Percentiles rank a stretch among this genome's conserved stretches.
Evolutionary conservation across 2,888 invertebrate genomes (phyloP).

Genomic region (Shargacucullia verbasci): DNA sequence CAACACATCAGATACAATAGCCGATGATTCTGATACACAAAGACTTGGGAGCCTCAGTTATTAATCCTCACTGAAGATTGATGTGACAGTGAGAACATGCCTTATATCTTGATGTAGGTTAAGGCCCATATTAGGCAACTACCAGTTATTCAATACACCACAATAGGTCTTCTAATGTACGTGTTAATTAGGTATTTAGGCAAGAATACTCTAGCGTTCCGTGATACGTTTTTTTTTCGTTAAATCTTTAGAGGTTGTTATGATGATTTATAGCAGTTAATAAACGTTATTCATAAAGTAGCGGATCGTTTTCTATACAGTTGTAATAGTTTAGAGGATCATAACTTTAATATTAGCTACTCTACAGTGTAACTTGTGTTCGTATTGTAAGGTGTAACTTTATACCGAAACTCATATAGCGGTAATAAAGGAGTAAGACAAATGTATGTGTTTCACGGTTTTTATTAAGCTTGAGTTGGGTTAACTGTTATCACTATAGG

Average conservation of each 20-base stretch:
- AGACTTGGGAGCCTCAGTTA: slow-evolving; percentile 75
- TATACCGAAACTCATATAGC: neutral
- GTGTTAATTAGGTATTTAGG: slow-evolving; percentile 60
- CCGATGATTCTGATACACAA: slow-evolving; percentile 77
- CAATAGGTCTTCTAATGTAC: slow-evolving; percentile 64
- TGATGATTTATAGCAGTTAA: slow-evolving; percentile 25
- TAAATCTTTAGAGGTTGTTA: neutral
- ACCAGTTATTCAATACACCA: slow-evolving; percentile 60
- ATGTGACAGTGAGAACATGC: slow-evolving; percentile 75
- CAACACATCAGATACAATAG: slow-evolving; percentile 68
- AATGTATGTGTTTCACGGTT: no score
- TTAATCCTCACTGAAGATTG: slow-evolving; percentile 81
- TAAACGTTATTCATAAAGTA: slow-evolving; percentile 27
- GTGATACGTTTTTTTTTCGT: slow-evolving; percentile 11
- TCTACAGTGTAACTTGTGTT: slow-evolving; percentile 1
- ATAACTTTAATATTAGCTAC: slow-evolving; percentile 9
- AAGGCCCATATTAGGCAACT: slow-evolving; percentile 65
- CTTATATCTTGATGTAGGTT: slow-evolving; percentile 73
- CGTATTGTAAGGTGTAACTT: slow-evolving; percentile 1
- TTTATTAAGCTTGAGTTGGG: no score
- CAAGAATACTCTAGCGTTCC: slow-evolving; percentile 37
- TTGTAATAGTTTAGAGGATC: neutral
- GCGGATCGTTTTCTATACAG: slow-evolving; percentile 18
- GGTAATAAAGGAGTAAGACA: no score
- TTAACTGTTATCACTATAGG: no score